Conservation (phyloP, 1,140 invertebrate genomes). For the Heterodera schachtii region DNA sequence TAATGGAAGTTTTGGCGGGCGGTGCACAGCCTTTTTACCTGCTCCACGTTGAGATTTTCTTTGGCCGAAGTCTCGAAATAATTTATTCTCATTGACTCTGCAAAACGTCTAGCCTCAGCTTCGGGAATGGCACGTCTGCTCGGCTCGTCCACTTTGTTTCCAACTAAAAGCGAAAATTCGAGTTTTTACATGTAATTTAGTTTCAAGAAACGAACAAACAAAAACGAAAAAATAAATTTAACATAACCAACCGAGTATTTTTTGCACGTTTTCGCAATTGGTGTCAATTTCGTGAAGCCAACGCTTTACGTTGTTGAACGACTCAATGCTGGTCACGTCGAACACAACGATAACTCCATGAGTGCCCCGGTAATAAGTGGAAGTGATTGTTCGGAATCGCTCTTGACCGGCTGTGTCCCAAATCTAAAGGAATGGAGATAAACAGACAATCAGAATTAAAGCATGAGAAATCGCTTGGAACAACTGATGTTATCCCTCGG, state of each 20-base stretch:
- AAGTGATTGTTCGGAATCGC: constrained; percentile 90
- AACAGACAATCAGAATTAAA: too few species aligned
- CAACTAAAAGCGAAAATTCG: constrained; percentile 74
- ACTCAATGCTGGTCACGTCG: constrained; percentile 96
- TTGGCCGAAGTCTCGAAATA: constrained; percentile 98
- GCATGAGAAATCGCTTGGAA: too few species aligned
- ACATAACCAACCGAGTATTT: constrained; percentile 81
- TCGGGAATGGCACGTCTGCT: constrained; percentile 93
- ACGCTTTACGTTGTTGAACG: constrained; percentile 96
- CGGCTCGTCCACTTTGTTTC: constrained; percentile 97
- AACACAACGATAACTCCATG: constrained; percentile 92
- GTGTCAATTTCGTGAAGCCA: constrained; percentile 95
- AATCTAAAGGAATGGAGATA: too few species aligned
- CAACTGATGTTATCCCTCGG: too few species aligned
- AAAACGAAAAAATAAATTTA: neutral
- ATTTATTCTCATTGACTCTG: constrained; percentile 91
- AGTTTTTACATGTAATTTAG: constrained; percentile 16
- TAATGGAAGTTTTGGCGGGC: too few species aligned
- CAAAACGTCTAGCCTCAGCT: constrained; percentile 93
- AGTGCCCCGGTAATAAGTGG: constrained; percentile 95
- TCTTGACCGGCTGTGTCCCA: constrained; percentile 73
- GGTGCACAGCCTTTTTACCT: constrained; percentile 69
- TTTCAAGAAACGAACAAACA: constrained; percentile 19
- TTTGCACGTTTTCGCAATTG: constrained; percentile 98
- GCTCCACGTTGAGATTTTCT: constrained; percentile 97